Percentiles rank a stretch among this genome's conserved stretches.
Conservation (phyloP, 2,888 invertebrate genomes). For the Actias luna region DNA sequence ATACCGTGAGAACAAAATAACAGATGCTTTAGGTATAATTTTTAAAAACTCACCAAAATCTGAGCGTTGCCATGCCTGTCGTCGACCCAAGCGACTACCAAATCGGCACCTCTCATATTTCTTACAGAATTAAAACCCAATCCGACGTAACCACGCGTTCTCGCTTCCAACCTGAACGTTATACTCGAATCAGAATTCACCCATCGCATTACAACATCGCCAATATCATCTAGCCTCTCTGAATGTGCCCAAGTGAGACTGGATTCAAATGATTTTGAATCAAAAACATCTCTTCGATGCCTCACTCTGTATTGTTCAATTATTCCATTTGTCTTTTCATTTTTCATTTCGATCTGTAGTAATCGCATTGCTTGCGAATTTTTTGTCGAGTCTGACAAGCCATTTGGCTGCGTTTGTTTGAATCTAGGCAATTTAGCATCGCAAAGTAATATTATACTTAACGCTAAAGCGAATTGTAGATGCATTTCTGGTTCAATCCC, state of each 20-base stretch:
- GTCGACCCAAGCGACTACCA: constrained; percentile 95
- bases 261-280: constrained; percentile 69
- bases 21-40: constrained; percentile 46
- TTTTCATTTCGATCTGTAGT: constrained; percentile 59
- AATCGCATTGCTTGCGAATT: constrained; percentile 53
- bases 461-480: constrained; percentile 58
- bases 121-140: constrained; percentile 92
- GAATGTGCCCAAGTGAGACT: constrained; percentile 83
- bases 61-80: constrained; percentile 85
- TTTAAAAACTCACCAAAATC: constrained; percentile 86
- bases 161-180: constrained; percentile 91
- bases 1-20: constrained; percentile 36
- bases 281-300: constrained; percentile 66
- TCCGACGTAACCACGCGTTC: constrained; percentile 92
- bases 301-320: constrained; percentile 62
- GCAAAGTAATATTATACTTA: constrained; percentile 65
- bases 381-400: constrained; percentile 58
- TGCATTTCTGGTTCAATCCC: constrained; percentile 57
- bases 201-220: constrained; percentile 85
- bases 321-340: constrained; percentile 64
- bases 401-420: constrained; percentile 56
- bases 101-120: constrained; percentile 90
- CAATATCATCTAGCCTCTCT: constrained; percentile 77
- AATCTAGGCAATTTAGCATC: constrained; percentile 68
- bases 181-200: constrained; percentile 89